These are phyloP conservation scores for Drosophila nr. fundita DNA, from an alignment of 2,888 invertebrate species.

Conservation along the genomic window DNA sequence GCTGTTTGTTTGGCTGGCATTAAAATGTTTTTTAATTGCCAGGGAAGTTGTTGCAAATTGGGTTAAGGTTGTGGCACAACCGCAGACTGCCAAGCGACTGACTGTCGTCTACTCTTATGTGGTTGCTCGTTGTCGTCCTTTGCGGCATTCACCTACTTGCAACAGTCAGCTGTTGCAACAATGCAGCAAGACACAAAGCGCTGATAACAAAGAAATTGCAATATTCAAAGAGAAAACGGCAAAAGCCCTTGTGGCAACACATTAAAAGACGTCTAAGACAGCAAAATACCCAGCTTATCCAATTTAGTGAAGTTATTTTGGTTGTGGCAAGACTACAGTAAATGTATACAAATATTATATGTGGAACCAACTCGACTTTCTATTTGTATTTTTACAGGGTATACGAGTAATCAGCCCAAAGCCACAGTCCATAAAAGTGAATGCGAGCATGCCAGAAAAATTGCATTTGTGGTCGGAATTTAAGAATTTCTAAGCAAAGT, in stretches of 20 bases:
- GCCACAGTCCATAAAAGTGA: conserved; percentile 32
- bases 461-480: conserved; percentile 17
- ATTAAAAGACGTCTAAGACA: neutral
- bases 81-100: conserved; percentile 7
- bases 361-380: neutral
- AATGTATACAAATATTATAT: neutral
- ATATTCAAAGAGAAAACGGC: conserved; percentile 44
- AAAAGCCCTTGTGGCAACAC: conserved; percentile 13
- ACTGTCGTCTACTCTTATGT: conserved; percentile 26
- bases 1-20: conserved; percentile 1
- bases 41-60: conserved; percentile 58
- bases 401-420: conserved; percentile 1
- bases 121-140: conserved; percentile 5
- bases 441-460: conserved; percentile 14
- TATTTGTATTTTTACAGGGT: conserved; percentile 10
- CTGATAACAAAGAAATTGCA: conserved; percentile 61
- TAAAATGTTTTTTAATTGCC: conserved; percentile 54
- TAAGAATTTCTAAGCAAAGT: conserved; percentile 25
- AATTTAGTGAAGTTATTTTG: neutral
- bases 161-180: conserved; percentile 41
- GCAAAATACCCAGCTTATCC: neutral
- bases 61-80: conserved; percentile 64
- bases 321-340: neutral
- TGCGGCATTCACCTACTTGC: conserved; percentile 38
- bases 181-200: conserved; percentile 48